Evolutionary conservation across 2,888 invertebrate genomes (phyloP), one percentile per base, ranked within the genome.

Genomic region (Epiperipatus broadwayi): DNA sequence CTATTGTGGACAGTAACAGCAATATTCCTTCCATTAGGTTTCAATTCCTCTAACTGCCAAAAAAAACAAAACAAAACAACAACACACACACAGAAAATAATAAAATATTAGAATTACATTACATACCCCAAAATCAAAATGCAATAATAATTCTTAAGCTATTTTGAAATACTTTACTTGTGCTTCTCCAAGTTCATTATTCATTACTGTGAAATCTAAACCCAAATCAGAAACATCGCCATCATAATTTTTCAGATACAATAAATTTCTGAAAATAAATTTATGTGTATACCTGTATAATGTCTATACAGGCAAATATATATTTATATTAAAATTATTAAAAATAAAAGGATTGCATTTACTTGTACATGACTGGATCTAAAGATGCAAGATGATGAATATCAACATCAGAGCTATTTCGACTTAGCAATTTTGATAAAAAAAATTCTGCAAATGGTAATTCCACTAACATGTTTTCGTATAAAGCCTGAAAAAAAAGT

Each of bases 391-490:
- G 63, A 54, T 91, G 84, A 64, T 93, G 89, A 33, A 87, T 77
- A 52, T 83, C 84, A 1, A 83, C 75, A 44, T 60, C 57, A 16
- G 40, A 42, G 10, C 73, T 71, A 39, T 71, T 69, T 51, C 78
- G 76, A 0, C 81, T 77, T 21, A 85, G 70, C 32, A 84, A 63
- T 60, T 83, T 81, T 1, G 83, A 79, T 18, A 97, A 65, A 62
- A 95, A 95, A 61, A 95, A 95, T 52, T 84, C 83, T 2, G 97
- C 93, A 48, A 97, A 69, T 0, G 93, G 93, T 22, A 95, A 60
- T 57, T 95, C 95, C 4, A 91, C 83, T 43, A 95, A 61, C 39
- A 93, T 70, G 59, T 87, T 87, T 59, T 93, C 93, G 61, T 89
- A 93, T 35, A 97, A 64, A 0, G 91, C 87, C 78, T 78, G 59